phyloP scores from a whole-genome alignment of 2,113 vertebrate species.

The Stictonetta naevosa region DNA sequence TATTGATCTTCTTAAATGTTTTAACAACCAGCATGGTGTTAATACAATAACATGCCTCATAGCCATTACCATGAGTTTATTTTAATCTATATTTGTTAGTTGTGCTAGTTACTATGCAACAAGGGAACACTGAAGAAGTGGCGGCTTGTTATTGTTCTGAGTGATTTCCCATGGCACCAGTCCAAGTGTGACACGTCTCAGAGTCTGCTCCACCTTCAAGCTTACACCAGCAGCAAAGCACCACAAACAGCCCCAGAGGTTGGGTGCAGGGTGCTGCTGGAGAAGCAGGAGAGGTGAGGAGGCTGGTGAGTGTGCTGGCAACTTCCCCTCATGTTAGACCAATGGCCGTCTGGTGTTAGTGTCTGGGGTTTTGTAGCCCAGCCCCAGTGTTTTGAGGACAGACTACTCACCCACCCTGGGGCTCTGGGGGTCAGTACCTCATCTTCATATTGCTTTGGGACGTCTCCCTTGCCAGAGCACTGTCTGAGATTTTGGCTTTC shows the following conservation, averaged over 20 bases:
- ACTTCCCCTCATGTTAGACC: neutral
- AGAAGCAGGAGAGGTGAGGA: neutral
- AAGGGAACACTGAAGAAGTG: neutral
- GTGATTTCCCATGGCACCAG: neutral
- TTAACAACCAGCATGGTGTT: neutral
- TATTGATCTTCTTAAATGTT: neutral
- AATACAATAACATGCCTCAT: neutral
- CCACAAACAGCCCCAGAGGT: fast-evolving
- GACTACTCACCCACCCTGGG: neutral
- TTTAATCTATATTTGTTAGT: neutral
- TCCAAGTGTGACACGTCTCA: neutral
- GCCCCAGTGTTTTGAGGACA: fast-evolving
- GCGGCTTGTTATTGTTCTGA: neutral
- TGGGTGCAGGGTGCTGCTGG: fast-evolving
- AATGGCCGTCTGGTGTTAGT: neutral
- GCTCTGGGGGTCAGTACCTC: neutral
- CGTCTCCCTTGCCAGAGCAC: neutral
- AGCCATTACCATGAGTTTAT: neutral
- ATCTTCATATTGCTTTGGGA: neutral
- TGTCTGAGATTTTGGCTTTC: neutral
- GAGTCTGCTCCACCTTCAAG: neutral
- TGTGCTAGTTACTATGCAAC: neutral
- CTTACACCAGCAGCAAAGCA: neutral
- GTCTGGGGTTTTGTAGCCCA: neutral
- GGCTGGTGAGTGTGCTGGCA: neutral